Conservation (phyloP, 2,888 invertebrate genomes). For the Epirrhoe tristata region DNA sequence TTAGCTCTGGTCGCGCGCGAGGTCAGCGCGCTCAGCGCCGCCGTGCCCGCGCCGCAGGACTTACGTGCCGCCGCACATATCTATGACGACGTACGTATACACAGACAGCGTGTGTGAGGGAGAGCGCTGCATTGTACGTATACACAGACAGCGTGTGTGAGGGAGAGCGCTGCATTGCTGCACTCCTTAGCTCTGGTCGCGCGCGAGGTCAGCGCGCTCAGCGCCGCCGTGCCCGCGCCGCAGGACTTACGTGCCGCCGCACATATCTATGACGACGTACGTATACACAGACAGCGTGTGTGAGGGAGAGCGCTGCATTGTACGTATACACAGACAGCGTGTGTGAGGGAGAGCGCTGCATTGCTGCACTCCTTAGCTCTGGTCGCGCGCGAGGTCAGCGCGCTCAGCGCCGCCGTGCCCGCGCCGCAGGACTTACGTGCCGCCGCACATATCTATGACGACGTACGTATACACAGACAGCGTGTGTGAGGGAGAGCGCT, state of each 20-base stretch:
- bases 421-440: too few species aligned
- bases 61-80: too few species aligned
- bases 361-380: conserved; percentile 49
- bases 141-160: conserved; percentile 53
- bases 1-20: conserved; percentile 46
- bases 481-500: too few species aligned
- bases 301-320: too few species aligned
- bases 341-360: conserved; percentile 54
- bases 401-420: not conserved
- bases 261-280: conserved; percentile 35
- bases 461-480: not conserved
- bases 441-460: not conserved
- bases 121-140: too few species aligned
- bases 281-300: too few species aligned
- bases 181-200: conserved; percentile 45
- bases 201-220: conserved; percentile 39
- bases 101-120: too few species aligned
- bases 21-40: conserved; percentile 28
- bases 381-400: conserved; percentile 39
- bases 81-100: too few species aligned
- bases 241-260: conserved; percentile 42
- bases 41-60: too few species aligned
- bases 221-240: conserved; percentile 46
- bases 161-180: conserved; percentile 52
- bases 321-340: too few species aligned